Conservation (phyloP, 1,140 invertebrate genomes). For the Drosophila ambigua region DNA sequence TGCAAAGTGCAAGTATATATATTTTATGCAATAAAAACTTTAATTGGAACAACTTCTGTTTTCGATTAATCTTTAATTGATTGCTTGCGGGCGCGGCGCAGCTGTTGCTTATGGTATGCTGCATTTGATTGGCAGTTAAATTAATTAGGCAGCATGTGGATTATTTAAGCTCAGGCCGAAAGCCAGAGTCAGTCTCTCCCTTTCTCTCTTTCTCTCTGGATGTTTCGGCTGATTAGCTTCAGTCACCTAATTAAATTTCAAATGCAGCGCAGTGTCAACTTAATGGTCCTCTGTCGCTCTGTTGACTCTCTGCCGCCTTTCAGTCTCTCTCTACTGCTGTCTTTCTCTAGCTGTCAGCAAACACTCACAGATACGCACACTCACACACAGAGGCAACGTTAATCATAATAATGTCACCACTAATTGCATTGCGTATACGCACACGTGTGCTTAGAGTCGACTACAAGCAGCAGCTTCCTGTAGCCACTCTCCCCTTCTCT, state of each 20-base stretch:
- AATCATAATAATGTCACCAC: constrained; percentile 79
- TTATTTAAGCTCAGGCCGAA: constrained; percentile 1
- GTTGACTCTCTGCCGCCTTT: not conserved
- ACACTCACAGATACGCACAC: constrained; percentile 26
- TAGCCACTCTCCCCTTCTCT: not conserved
- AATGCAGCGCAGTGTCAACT: constrained; percentile 61
- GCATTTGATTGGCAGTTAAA: constrained; percentile 36
- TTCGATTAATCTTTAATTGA: constrained; percentile 53
- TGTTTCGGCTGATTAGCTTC: constrained; percentile 42
- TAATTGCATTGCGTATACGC: constrained; percentile 79
- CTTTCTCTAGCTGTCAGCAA: constrained; percentile 44
- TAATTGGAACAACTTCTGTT: constrained; percentile 23
- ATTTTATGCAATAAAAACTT: not conserved
- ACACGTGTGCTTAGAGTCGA: constrained; percentile 66
- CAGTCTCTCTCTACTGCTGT: not conserved
- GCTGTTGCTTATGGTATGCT: constrained; percentile 6
- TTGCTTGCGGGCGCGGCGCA: constrained; percentile 4
- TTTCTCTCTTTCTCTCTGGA: constrained; percentile 2
- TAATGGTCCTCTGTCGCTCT: constrained; percentile 35
- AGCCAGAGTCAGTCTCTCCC: too few relatives aligned
- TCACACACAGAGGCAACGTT: constrained; percentile 48
- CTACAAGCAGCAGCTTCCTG: constrained; percentile 27
- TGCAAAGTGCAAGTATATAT: too few relatives aligned
- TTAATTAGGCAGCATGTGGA: constrained; percentile 26
- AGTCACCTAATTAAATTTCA: constrained; percentile 70